Evolutionary conservation across 2,797 vertebrate genomes (phyloP), one percentile per base, ranked within the genome.

Genomic region (Aulostomus chinensis): DNA sequence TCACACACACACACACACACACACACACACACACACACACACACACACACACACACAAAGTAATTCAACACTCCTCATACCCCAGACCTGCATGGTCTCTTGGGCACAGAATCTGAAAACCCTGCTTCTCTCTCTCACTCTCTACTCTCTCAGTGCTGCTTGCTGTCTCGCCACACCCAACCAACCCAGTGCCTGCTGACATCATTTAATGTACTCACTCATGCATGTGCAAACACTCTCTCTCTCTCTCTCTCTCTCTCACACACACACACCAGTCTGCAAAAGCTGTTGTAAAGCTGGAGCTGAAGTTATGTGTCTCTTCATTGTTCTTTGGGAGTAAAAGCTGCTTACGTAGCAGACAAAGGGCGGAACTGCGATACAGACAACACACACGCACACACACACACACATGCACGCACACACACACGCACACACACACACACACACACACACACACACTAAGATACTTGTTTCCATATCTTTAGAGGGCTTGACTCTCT

Each of bases 281-380:
- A 46, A 21, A 18, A 62, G 67, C 28, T 25, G 71, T 76, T 51
- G 31, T 79, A 78, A 86, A 82, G 73, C 86, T 57, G 24, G 38
- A 67, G 63, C 68, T 74, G 64, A 77, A 81, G 82, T 77, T 73
- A 75, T 31, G 30, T 83, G 76, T 77, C 68, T 59, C 67, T 65
- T 84, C 50, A 86, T 89, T 88, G 86, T 91, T 88, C 73, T 78
- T 62, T 42, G 50, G 70, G 71, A 66, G 83, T 71, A 85, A 88
- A 90, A 89, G 74, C 79, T 83, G 83, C 76, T 82, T 75, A 79
- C 74, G 51, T 78, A 73, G 80, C 82, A 87, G 65, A 89, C 89
- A 91, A 90, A 85, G 81, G 84, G 75, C 83, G 80, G 86, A 86
- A 87, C 76, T 76, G 71, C 62, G 56, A 53, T 15, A 55, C 65